phyloP scores from a whole-genome alignment of 2,888 invertebrate species.

The Diaphora mendica region DNA sequence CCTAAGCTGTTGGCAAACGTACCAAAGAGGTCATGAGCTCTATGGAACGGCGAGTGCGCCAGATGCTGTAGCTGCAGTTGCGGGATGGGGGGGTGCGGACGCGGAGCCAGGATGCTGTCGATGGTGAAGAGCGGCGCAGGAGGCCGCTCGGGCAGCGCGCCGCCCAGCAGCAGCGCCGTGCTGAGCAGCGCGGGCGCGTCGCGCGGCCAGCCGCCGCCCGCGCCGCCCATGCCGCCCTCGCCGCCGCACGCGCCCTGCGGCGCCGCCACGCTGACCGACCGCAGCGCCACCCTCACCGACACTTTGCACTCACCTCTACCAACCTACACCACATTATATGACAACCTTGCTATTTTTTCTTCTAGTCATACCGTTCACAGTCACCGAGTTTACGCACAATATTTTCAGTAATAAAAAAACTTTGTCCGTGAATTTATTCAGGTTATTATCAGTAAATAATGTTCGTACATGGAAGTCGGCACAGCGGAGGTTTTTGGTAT shows the following conservation, averaged over 20 bases:
- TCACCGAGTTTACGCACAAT: conserved; percentile 21
- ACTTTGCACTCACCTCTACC: conserved; percentile 30
- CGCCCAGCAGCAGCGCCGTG: conserved; percentile 84
- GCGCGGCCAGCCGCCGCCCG: conserved; percentile 76
- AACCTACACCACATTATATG: conserved; percentile 49
- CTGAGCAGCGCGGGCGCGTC: conserved; percentile 82
- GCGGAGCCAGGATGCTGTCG: conserved; percentile 93
- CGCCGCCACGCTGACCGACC: conserved; percentile 68
- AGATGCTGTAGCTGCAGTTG: conserved; percentile 87
- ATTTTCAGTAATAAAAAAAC: conserved; percentile 6
- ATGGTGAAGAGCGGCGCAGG: conserved; percentile 91
- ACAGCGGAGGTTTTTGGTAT: conserved; percentile 37
- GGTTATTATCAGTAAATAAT: not conserved
- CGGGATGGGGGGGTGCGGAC: conserved; percentile 87
- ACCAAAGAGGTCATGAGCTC: conserved; percentile 94
- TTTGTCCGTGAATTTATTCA: conserved; percentile 3
- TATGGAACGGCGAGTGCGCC: conserved; percentile 88
- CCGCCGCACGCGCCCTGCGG: conserved; percentile 64
- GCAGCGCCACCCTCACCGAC: conserved; percentile 49
- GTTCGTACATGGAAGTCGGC: conserved; percentile 21
- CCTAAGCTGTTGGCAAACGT: conserved; percentile 74
- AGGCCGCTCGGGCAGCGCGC: conserved; percentile 80
- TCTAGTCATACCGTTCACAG: conserved; percentile 30
- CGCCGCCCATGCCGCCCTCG: conserved; percentile 71
- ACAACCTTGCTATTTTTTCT: conserved; percentile 42